Conservation (phyloP, 1,140 invertebrate species). For the Acromyrmex heyeri region DNA sequence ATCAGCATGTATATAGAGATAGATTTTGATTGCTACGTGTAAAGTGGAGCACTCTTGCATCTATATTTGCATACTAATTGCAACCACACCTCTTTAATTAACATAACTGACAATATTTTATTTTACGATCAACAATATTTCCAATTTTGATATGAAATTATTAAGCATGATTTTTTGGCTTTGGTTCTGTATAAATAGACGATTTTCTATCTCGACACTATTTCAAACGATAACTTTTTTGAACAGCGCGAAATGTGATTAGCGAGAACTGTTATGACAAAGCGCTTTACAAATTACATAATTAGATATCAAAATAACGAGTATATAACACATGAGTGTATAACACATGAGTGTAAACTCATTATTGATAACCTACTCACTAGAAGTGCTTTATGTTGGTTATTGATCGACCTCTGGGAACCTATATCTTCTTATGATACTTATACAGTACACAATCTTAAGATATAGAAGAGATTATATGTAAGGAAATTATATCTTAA, state of each 20-base stretch:
- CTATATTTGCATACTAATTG: conserved; percentile 61
- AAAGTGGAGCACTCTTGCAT: conserved; percentile 43
- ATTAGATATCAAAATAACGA: conserved; percentile 29
- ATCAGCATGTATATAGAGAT: conserved; percentile 39
- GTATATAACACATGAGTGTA: conserved; percentile 36
- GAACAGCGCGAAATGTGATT: neutral
- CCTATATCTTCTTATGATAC: conserved; percentile 25
- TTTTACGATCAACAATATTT: conserved; percentile 24
- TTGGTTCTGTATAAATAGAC: neutral
- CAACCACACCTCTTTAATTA: conserved; percentile 19
- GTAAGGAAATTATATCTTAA: neutral
- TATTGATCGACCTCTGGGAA: conserved; percentile 17
- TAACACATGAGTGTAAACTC: conserved; percentile 48
- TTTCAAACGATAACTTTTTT: neutral
- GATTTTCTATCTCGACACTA: neutral
- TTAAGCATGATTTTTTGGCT: neutral
- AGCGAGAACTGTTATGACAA: neutral
- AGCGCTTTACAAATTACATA: conserved; percentile 37
- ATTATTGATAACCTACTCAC: conserved; percentile 27
- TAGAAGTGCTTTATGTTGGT: conserved; percentile 36
- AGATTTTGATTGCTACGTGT: conserved; percentile 37
- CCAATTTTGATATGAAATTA: neutral
- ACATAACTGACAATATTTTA: neutral
- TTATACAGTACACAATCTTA: conserved; percentile 11
- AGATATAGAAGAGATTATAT: conserved; percentile 20